These are phyloP conservation scores for Agapostemon virescens DNA, from an alignment of 2,888 invertebrate genomes.

Conservation along the genomic window DNA sequence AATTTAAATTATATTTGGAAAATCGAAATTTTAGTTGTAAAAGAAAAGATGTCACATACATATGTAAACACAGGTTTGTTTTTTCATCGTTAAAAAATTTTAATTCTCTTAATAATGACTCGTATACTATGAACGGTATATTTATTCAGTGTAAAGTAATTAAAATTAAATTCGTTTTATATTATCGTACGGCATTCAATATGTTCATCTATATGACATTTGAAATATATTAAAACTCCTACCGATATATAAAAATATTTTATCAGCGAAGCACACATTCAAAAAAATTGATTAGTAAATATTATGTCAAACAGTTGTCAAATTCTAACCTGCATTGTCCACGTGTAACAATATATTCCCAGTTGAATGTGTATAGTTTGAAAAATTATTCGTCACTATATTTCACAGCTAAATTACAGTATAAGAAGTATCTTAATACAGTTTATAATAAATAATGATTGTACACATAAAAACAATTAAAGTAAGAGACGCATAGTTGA, in stretches of 20 bases:
- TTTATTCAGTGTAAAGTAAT: background rate
- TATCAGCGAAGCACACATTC: background rate
- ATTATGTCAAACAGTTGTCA: background rate
- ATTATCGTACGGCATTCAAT: background rate
- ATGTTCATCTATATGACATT: background rate
- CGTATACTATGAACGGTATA: background rate
- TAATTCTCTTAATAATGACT: background rate
- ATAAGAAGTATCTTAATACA: background rate
- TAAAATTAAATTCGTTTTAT: background rate
- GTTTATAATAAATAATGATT: background rate
- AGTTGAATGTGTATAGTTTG: background rate
- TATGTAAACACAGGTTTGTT: background rate
- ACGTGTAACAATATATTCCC: constrained; percentile 36
- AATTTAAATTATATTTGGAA: background rate
- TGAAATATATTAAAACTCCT: background rate
- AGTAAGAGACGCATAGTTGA: constrained; percentile 22
- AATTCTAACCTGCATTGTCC: constrained; percentile 61
- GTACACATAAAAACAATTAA: constrained; percentile 2
- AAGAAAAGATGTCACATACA: background rate
- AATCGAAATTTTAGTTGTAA: background rate
- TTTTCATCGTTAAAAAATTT: background rate
- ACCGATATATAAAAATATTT: background rate
- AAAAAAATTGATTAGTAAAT: background rate
- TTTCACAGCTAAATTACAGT: background rate
- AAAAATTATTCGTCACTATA: background rate